phyloP scores from a whole-genome alignment of 1,140 invertebrate genomes.

The Lanistes nyassanus region DNA sequence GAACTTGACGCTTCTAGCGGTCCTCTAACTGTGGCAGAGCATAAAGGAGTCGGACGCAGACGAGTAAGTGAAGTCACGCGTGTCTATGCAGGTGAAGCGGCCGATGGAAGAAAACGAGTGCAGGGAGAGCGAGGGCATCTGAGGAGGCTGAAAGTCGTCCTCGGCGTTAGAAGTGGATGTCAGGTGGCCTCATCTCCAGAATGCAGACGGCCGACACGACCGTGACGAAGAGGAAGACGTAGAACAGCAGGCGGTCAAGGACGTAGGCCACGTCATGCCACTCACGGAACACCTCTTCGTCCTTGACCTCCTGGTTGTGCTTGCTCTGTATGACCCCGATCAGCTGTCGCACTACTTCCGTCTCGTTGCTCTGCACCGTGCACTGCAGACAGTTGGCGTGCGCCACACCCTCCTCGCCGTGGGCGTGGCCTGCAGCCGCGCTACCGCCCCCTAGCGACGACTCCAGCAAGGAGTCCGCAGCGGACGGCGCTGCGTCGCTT shows the following conservation, averaged over 20 bases:
- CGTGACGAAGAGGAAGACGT: conserved; percentile 71
- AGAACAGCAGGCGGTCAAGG: conserved; percentile 72
- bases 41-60: too few species aligned
- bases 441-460: neutral
- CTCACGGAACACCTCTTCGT: conserved; percentile 64
- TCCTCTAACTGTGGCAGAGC: too few species aligned
- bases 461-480: neutral
- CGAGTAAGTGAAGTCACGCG: too few species aligned
- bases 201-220: conserved; percentile 68
- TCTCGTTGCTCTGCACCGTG: conserved; percentile 15
- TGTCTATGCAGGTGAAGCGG: too few species aligned
- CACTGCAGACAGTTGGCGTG: neutral
- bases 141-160: too few species aligned
- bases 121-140: too few species aligned
- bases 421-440: neutral
- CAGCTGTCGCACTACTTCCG: conserved; percentile 39
- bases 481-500: neutral
- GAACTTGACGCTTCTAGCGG: too few species aligned
- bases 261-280: conserved; percentile 71
- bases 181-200: conserved; percentile 52
- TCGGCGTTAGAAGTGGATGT: conserved; percentile 16
- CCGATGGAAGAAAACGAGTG: too few species aligned
- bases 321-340: conserved; percentile 44
- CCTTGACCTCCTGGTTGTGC: conserved; percentile 44
- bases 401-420: neutral